Conservation (phyloP, 2,888 invertebrate genomes). For the Tenthredo amoena region DNA sequence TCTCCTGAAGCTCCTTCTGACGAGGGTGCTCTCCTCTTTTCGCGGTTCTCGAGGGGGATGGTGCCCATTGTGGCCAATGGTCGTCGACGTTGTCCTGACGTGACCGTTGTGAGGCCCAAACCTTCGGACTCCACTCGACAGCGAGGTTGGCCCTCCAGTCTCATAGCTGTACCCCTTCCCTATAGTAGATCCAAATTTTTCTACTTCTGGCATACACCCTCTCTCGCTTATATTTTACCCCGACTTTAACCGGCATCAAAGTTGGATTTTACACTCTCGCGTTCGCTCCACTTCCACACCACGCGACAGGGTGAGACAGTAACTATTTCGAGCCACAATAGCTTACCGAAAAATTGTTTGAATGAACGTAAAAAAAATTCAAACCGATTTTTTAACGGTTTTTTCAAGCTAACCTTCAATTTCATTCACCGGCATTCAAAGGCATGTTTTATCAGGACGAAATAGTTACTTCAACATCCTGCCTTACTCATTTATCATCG, state of each 20-base stretch:
- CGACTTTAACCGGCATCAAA: background rate
- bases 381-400: background rate
- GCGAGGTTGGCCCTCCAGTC: constrained; percentile 69
- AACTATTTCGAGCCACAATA: background rate
- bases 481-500: background rate
- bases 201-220: constrained; percentile 67
- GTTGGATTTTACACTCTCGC: background rate
- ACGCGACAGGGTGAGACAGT: background rate
- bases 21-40: constrained; percentile 74
- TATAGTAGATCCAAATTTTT: constrained; percentile 74
- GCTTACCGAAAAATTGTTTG: background rate
- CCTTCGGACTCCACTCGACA: constrained; percentile 69
- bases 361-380: background rate
- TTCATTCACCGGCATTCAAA: background rate
- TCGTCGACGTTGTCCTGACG: constrained; percentile 66
- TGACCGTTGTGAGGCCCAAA: constrained; percentile 72
- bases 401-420: background rate
- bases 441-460: background rate
- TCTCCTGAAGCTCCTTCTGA: constrained; percentile 75
- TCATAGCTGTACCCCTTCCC: constrained; percentile 75
- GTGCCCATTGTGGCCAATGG: constrained; percentile 74
- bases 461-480: background rate
- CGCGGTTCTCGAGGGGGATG: constrained; percentile 74
- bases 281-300: background rate
- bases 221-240: constrained; percentile 61